phyloP scores from a whole-genome alignment of 2,797 vertebrate genomes.

The Pseudochirops cupreus region DNA sequence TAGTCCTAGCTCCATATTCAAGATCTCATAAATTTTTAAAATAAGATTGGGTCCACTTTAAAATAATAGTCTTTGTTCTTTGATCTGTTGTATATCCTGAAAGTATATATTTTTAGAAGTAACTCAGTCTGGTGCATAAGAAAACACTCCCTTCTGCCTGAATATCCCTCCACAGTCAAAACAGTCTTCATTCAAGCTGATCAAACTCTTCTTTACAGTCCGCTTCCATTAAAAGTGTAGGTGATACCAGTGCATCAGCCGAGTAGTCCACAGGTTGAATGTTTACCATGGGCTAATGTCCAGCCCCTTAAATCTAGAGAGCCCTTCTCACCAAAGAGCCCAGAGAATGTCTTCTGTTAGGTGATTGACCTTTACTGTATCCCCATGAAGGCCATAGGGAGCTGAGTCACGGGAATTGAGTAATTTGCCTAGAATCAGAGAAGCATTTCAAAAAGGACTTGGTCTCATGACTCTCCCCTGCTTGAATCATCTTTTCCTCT shows the following conservation, averaged over 20 bases:
- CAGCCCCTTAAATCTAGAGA: not conserved
- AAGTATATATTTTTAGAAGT: not conserved
- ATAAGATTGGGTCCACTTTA: not conserved
- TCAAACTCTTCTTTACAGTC: not conserved
- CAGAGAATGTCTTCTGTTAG: rapidly evolving
- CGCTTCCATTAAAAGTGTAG: not conserved
- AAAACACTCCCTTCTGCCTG: not conserved
- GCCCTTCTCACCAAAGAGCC: not conserved
- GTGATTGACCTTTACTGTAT: rapidly evolving
- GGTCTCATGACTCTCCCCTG: not conserved
- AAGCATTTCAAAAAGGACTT: rapidly evolving
- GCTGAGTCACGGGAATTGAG: no score
- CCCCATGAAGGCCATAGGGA: not conserved
- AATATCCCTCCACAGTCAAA: not conserved
- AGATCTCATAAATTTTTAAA: not conserved
- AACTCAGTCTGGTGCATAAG: not conserved
- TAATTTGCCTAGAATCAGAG: rapidly evolving
- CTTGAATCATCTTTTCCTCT: not conserved
- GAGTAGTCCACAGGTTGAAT: not conserved
- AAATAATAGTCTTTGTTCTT: not conserved
- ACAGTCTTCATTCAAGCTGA: not conserved
- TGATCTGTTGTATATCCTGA: not conserved
- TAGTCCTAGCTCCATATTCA: not conserved
- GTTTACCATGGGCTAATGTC: not conserved
- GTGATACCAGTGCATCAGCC: not conserved